Evolutionary conservation across 2,797 vertebrate species (phyloP), one percentile per base, ranked within the genome.

Genomic region (Acanthopagrus latus): DNA sequence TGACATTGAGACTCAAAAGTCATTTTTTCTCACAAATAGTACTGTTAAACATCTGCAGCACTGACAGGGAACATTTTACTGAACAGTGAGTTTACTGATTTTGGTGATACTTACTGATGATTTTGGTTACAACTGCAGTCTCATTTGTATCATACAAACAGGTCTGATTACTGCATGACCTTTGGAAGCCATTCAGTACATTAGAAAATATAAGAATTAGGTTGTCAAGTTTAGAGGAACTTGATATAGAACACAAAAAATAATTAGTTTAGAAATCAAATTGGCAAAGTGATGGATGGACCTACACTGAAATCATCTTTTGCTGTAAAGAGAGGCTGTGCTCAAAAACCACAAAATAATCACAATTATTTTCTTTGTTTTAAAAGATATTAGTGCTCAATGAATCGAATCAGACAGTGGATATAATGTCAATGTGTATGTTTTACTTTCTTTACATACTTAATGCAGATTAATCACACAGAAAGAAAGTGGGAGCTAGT

Each of bases 321-420:
- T 29, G 17, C 18, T 38, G 20, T 27, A 29, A 52, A 55, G 18
- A 56, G 3, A n/a, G 21, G 16, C 47, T 2, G 7, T 62, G 23
- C 20, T 60, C 17, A 25, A 63, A 23, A 63, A 20, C 48, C 9
- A 43, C 8, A 63, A 64, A 64, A 38, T 9, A 23, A 8, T 20
- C 5, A 10, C 5, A 3, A 14, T 20, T 27, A 10, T 38, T 38
- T 38, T 38, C 38, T 38, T 38, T 38, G 38, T 38, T 38, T 38
- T 38, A 38, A 38, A 38, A 9, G 38, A 38, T 38, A 38, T 38
- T 38, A 9, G 38, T 38, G 38, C 8, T 38, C 38, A 38, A 38
- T 9, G 38, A 76, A 76, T n/a, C 44, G 25, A 64, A 46, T n/a
- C 23, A 70, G 18, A 41, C 54, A 64, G 25, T 41, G 17, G n/a